Base-by-base conservation (phyloP, 2,113 vertebrate species). In the Rousettus leschenaultii region DNA sequence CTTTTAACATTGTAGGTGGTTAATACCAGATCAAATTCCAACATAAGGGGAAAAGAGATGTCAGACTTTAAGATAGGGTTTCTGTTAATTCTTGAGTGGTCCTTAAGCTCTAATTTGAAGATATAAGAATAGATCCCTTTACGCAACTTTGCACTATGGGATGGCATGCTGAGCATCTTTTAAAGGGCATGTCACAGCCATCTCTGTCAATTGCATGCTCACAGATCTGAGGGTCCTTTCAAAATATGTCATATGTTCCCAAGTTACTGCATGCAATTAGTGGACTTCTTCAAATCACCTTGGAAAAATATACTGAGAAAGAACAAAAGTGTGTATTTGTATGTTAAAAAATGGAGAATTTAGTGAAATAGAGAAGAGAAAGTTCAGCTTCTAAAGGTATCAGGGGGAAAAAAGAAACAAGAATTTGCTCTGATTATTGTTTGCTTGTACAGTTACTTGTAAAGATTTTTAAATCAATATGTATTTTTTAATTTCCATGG, bases 61-160 rank as follows among this genome's bases (percentile, higher is more conserved):
- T 8, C 16, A 22, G 15, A 21, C 12, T 89, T 86, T 61, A n/a
- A 90, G n/a, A 26, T 35, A 38, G 30, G 16, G 48, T 93, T 79
- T 91, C 35, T 87, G n/a, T 55, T 95, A 59, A 87, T 87, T 87
- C n/a, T 15, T 40, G 59, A 84, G 30, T 87, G 78, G 55, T 88
- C 73, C 8, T 90, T 83, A 85, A 51, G 61, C 2, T 86, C 26
- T 61, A 59, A 84, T 66, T 78, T 66, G 57, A 88, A 45, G 40
- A 79, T 68, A 61, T 68, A 91, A 45, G 43, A 73, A n/a, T 66
- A 63, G 26, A 61, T 66, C 19, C 14, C 40, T 84, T 88, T n/a
- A 40, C 22, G 87, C 33, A 71, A 61, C 6, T 13, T 85, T 40
- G 2, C 5, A 7, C 38, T 59, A 43, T 65, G 38, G 83, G 2